These are phyloP conservation scores for Alethe castanea DNA, from an alignment of 2,113 vertebrate genomes.

Conservation along the genomic window DNA sequence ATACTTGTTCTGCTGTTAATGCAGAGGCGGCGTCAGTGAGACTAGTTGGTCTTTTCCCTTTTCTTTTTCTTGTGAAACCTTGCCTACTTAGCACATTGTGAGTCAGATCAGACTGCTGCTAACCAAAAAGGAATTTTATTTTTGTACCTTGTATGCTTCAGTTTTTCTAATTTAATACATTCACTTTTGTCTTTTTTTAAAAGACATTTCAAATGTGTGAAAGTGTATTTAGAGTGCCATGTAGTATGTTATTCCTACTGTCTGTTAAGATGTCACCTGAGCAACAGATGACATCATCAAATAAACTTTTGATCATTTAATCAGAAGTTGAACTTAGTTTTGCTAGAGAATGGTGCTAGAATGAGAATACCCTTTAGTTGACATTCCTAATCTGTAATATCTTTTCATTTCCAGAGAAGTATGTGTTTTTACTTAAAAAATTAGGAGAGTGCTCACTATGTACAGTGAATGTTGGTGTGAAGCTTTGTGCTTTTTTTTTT, in stretches of 20 bases:
- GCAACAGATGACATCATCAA: neutral
- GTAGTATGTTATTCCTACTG: neutral
- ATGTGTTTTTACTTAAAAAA: neutral
- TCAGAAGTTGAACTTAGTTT: neutral
- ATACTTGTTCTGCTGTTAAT: neutral
- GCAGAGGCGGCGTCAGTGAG: conserved; percentile 33
- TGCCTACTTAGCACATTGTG: conserved; percentile 14
- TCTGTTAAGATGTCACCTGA: neutral
- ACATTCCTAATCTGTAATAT: neutral
- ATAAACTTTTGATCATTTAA: neutral
- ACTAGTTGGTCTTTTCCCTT: conserved; percentile 15
- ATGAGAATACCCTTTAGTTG: neutral
- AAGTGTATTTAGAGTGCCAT: neutral
- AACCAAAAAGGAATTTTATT: conserved; percentile 19
- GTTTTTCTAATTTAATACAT: neutral
- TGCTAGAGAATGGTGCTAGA: neutral
- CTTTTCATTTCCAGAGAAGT: neutral
- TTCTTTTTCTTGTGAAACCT: neutral
- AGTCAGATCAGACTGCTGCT: conserved; percentile 29
- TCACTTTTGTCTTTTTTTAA: neutral
- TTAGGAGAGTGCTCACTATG: neutral
- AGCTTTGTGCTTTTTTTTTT: neutral
- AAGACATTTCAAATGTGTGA: neutral
- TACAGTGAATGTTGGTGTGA: neutral
- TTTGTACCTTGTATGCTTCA: neutral